Evolutionary conservation across 2,888 invertebrate genomes (phyloP), one percentile per base, ranked within the genome.

Genomic region (Idaea straminata): DNA sequence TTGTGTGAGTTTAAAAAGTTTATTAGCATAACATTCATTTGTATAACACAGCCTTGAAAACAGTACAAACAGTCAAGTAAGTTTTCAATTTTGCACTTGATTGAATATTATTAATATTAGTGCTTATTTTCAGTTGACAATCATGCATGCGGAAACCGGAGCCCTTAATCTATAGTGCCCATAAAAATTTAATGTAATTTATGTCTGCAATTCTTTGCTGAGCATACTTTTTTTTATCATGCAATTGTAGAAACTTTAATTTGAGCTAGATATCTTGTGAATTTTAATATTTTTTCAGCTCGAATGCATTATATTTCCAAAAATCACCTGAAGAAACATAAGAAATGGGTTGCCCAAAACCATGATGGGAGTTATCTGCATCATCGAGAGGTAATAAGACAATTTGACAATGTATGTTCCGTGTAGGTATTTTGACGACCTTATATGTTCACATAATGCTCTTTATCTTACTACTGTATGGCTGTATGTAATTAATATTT

Each of bases 231-330:
- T 3, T 25, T 25, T 25, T 25, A 25, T 25, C 3, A 25, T 25
- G 25, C 25, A 47, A 7, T 13, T 13, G 47, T 7, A 47, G 5
- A 47, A 47, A 13, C 10, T 13, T 47, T 4, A 13, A 13, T 7
- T 10, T 13, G 47, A 13, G 4, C 13, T 7, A 47, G 10, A 47
- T 47, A 13, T 10, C 47, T 57, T 59, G 59, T 69, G 64, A 62
- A 62, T 57, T 35, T 38, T 63, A 64, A 15, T 68, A 74, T 79
- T 74, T 65, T 89, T 88, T 57, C 87, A 92, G 92, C 91, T 59
- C 85, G 87, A 65, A 65, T 85, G 64, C 92, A 92, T 81, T 92
- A 92, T 76, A 73, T 77, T 61, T 87, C 89, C 16, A 91, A 85
- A 82, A 86, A 84, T 68, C 92, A 92, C 77, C 38, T 70, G 72